A percentile compares a stretch with the other conserved stretches of the same genome.
These are phyloP conservation scores for Drosophila teissieri DNA, from an alignment of 1,140 invertebrate genomes.

Conservation along the genomic window DNA sequence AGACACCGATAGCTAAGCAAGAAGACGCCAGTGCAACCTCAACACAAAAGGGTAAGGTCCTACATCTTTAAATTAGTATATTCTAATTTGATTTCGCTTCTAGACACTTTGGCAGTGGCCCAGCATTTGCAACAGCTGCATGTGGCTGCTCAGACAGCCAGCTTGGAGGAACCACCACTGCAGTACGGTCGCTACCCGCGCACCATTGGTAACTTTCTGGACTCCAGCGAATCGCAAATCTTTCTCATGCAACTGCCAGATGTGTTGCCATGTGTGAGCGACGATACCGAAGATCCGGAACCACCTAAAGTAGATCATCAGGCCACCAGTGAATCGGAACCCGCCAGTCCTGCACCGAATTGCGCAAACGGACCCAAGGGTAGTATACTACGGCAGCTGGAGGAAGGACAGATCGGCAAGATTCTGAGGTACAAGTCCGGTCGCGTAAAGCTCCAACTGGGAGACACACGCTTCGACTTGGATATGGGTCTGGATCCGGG, in stretches of 20 bases:
- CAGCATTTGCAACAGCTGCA: conserved; percentile 57
- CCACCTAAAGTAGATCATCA: conserved; percentile 13
- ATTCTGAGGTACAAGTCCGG: conserved; percentile 86
- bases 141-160: conserved; percentile 27
- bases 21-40: neutral
- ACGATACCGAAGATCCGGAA: conserved; percentile 48
- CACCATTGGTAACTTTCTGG: conserved; percentile 61
- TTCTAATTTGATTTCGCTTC: neutral
- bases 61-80: neutral
- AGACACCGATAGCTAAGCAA: conserved; percentile 51
- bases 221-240: conserved; percentile 57
- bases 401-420: conserved; percentile 87
- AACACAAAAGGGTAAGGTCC: conserved; percentile 21
- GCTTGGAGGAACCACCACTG: conserved; percentile 55
- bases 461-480: conserved; percentile 86
- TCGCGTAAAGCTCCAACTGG: conserved; percentile 85
- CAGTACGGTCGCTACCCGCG: conserved; percentile 73
- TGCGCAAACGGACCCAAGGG: conserved; percentile 24
- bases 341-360: conserved; percentile 29
- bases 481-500: conserved; percentile 83
- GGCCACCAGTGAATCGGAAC: conserved; percentile 15
- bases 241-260: conserved; percentile 84
- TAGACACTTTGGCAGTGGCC: conserved; percentile 55
- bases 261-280: conserved; percentile 85
- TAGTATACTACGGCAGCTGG: conserved; percentile 76